Evolutionary conservation across 35 echinoderm and acorn worm species (phyloP).

Genomic region (Apostichopus japonicus): DNA sequence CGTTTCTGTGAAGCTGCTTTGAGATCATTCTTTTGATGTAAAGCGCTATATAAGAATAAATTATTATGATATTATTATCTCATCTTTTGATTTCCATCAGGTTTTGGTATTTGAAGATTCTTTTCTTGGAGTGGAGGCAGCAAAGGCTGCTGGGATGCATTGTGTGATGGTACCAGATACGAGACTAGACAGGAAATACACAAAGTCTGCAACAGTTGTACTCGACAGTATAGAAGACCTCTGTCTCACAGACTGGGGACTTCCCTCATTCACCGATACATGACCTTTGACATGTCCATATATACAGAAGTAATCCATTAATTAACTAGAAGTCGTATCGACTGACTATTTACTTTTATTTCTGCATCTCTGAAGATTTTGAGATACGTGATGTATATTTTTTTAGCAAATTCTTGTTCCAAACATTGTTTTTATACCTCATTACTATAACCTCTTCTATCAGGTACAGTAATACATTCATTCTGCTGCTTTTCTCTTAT

Average conservation of each 20-base stretch:
- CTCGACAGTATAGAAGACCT: conserved; percentile 71
- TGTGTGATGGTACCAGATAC: conserved; percentile 85
- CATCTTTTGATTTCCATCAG: conserved; percentile 22
- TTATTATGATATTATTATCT: too few species aligned
- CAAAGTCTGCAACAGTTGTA: conserved; percentile 59
- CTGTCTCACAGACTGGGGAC: conserved; percentile 85
- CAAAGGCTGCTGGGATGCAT: conserved; percentile 84
- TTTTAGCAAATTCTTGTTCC: too few species aligned
- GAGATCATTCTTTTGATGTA: too few species aligned
- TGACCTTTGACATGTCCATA: background rate
- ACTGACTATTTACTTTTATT: background rate
- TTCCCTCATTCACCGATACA: conserved; percentile 69
- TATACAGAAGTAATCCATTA: background rate
- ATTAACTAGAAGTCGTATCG: background rate
- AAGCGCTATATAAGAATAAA: too few species aligned
- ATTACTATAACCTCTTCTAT: too few species aligned
- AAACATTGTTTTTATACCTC: too few species aligned
- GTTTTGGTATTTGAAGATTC: conserved; percentile 98
- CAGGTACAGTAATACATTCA: too few species aligned
- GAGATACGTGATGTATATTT: too few species aligned
- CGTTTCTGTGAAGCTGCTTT: too few species aligned
- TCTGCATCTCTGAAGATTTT: too few species aligned
- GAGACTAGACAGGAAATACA: conserved; percentile 60
- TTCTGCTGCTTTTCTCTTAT: too few species aligned
- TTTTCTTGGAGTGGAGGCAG: conserved; percentile 65